These are phyloP conservation scores for Ochotona curzoniae DNA, from an alignment of 2,113 vertebrate species.

Conservation along the genomic window DNA sequence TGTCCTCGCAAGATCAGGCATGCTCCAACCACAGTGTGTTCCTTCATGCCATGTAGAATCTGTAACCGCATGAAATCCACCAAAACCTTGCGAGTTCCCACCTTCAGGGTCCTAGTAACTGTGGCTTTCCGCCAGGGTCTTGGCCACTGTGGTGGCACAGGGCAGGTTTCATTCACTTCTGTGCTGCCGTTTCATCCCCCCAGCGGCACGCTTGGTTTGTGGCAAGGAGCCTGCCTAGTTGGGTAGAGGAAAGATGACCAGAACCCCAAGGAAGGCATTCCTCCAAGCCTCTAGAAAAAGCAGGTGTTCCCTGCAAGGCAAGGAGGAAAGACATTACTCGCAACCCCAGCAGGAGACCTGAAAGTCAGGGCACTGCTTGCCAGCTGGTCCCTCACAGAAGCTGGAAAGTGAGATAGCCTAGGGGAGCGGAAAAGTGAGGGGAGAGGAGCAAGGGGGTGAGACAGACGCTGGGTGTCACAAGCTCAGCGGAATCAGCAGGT, in stretches of 20 bases:
- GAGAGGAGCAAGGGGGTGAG: background rate
- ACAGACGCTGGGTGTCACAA: background rate
- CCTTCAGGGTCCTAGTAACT: background rate
- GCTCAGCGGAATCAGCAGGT: background rate
- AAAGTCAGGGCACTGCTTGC: background rate
- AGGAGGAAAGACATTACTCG: background rate
- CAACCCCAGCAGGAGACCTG: background rate
- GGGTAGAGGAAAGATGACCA: background rate
- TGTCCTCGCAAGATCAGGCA: background rate
- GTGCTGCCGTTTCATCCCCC: background rate
- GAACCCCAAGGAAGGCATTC: background rate
- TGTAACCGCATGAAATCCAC: background rate
- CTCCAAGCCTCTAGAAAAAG: background rate
- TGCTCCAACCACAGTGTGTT: background rate
- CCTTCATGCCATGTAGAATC: background rate
- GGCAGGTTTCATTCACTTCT: constrained; percentile 81
- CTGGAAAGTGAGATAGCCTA: background rate
- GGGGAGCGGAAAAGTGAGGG: fast-evolving
- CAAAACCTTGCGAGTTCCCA: background rate
- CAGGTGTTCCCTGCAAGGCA: background rate
- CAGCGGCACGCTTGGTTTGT: too few species aligned
- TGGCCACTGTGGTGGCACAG: constrained; percentile 88
- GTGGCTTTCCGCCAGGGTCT: background rate
- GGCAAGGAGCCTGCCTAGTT: background rate
- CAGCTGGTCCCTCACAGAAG: background rate